Conservation (phyloP, 2,113 vertebrate species). For the Percina caprodes region DNA sequence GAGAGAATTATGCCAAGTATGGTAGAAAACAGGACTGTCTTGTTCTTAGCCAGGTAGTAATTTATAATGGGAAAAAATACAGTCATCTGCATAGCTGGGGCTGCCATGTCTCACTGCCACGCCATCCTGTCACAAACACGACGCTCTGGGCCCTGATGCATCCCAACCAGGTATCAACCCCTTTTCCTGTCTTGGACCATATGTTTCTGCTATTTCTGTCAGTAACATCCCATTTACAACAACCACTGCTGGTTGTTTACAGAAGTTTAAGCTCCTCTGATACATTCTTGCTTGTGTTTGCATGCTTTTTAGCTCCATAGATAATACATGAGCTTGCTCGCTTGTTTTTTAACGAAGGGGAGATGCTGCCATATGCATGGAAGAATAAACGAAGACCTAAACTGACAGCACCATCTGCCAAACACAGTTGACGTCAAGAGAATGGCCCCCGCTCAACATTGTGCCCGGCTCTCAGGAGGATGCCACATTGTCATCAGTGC, state of each 20-base stretch:
- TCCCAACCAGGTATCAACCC: conserved; percentile 86
- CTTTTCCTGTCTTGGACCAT: conserved; percentile 89
- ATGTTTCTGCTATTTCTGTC: conserved; percentile 93
- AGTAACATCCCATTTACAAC: conserved; percentile 90
- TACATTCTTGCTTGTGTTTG: conserved; percentile 84
- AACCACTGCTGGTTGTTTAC: conserved; percentile 88
- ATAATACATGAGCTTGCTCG: conserved; percentile 87
- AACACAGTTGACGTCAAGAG: conserved; percentile 85
- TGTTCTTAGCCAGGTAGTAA: conserved; percentile 81
- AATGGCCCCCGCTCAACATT: conserved; percentile 80
- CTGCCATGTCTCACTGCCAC: conserved; percentile 84
- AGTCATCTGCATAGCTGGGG: conserved; percentile 78
- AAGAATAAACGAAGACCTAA: conserved; percentile 87
- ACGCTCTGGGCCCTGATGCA: conserved; percentile 78
- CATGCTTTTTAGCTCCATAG: conserved; percentile 88
- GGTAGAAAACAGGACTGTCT: conserved; percentile 46
- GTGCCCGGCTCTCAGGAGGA: conserved; percentile 82
- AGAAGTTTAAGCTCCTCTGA: conserved; percentile 88
- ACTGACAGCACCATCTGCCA: conserved; percentile 90
- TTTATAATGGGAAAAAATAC: conserved; percentile 80
- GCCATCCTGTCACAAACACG: conserved; percentile 86
- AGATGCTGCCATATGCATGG: conserved; percentile 88
- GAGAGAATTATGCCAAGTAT: not conserved
- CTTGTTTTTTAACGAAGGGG: conserved; percentile 71
- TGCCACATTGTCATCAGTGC: conserved; percentile 83